Conservation (phyloP, 2,888 invertebrate genomes). For the Ectemnius cavifrons region DNA sequence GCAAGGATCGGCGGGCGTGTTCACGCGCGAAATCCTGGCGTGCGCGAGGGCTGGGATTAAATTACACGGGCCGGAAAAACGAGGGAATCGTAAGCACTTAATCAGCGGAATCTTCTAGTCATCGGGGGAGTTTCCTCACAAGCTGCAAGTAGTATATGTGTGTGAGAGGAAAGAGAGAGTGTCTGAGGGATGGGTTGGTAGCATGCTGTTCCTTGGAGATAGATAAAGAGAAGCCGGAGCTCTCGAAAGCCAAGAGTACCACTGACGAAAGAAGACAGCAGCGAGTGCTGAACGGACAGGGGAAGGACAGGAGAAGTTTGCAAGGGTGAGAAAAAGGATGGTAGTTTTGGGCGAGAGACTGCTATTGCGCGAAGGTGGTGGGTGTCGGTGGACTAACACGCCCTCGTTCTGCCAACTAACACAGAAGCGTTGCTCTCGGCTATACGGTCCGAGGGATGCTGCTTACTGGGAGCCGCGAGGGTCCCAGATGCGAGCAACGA, state of each 20-base stretch:
- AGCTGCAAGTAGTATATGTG: not conserved
- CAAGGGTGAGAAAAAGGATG: conserved; percentile 38
- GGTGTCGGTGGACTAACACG: conserved; percentile 46
- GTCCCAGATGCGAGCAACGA: conserved; percentile 71
- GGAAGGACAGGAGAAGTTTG: conserved; percentile 31
- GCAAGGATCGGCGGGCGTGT: not conserved
- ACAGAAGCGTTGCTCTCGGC: conserved; percentile 20
- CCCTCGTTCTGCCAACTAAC: conserved; percentile 18
- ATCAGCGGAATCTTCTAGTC: conserved; percentile 49
- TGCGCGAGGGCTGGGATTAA: conserved; percentile 37
- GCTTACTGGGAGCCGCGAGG: conserved; percentile 40
- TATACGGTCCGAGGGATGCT: conserved; percentile 44
- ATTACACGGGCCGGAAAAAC: conserved; percentile 35
- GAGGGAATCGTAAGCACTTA: conserved; percentile 35
- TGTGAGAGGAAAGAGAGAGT: not conserved
- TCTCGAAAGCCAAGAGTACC: not conserved
- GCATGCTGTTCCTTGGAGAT: conserved; percentile 27
- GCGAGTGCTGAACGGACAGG: conserved; percentile 5
- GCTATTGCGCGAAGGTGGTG: conserved; percentile 39
- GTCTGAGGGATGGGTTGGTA: conserved; percentile 8
- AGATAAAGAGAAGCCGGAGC: conserved; percentile 8
- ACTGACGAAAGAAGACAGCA: not conserved
- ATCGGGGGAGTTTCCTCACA: conserved; percentile 28
- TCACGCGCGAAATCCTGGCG: conserved; percentile 3
- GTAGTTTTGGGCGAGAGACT: conserved; percentile 11